These are phyloP conservation scores for Hyposmocoma kahamanoa DNA, from an alignment of 1,140 invertebrate species.

Conservation along the genomic window DNA sequence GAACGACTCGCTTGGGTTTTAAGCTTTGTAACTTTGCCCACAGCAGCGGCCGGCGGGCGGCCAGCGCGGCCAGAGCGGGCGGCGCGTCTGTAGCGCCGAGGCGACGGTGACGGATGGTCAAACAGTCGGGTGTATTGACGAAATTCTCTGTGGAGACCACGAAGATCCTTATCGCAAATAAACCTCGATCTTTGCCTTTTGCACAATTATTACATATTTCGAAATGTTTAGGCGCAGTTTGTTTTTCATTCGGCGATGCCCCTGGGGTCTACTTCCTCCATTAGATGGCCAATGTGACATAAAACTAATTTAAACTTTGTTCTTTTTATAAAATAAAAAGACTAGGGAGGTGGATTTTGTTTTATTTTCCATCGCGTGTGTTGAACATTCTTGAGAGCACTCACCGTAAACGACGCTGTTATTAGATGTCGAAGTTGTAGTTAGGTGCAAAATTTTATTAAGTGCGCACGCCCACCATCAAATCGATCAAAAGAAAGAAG, in stretches of 20 bases:
- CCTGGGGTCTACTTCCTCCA: background rate
- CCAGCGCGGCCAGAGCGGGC: background rate
- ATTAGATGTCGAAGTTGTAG: no score
- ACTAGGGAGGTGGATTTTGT: no score
- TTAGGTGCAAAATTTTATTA: no score
- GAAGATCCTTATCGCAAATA: background rate
- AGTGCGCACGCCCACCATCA: no score
- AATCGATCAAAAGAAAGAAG: no score
- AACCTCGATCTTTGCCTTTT: background rate
- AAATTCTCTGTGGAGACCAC: background rate
- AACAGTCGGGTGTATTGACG: background rate
- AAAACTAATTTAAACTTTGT: background rate
- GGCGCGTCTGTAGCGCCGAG: background rate
- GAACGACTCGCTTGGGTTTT: constrained; percentile 58
- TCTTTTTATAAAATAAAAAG: no score
- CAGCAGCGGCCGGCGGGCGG: constrained; percentile 32
- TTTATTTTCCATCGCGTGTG: no score
- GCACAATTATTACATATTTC: background rate
- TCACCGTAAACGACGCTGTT: no score
- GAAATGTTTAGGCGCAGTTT: background rate
- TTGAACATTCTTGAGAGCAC: no score
- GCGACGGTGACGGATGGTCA: background rate
- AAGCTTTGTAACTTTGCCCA: constrained; percentile 51
- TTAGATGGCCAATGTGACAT: background rate
- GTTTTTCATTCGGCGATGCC: background rate